Percentiles rank a stretch among this genome's conserved stretches.
Conservation (phyloP, 1,140 invertebrate genomes). For the Cotesia chilonis region DNA sequence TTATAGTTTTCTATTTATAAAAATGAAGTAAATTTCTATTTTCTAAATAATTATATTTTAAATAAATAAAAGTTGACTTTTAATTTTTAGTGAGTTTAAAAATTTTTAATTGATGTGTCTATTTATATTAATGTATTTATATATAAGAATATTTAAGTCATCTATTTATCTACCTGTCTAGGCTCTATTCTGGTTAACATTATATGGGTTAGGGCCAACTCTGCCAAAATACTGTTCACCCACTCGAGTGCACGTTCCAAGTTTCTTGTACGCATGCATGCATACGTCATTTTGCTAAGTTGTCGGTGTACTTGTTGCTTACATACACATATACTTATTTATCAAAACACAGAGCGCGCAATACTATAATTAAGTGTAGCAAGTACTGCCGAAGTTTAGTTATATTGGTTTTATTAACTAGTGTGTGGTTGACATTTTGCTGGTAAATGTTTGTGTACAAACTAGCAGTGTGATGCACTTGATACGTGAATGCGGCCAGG, state of each 20-base stretch:
- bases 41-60: too few species aligned
- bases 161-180: constrained; percentile 42
- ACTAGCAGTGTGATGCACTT: constrained; percentile 46
- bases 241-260: constrained; percentile 41
- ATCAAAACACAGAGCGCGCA: background rate
- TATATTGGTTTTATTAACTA: background rate
- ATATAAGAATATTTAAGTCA: constrained; percentile 15
- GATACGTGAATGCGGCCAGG: constrained; percentile 52
- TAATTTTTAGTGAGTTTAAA: background rate
- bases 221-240: constrained; percentile 47
- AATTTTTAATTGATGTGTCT: background rate
- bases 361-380: background rate
- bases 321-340: background rate
- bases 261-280: constrained; percentile 24
- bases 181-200: constrained; percentile 50
- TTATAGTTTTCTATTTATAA: too few species aligned
- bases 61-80: background rate
- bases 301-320: background rate
- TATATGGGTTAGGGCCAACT: constrained; percentile 58
- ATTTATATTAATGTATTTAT: constrained; percentile 23
- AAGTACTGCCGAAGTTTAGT: background rate
- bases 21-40: too few species aligned
- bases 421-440: constrained; percentile 24
- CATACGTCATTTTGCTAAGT: background rate
- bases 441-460: constrained; percentile 29